These are phyloP conservation scores for Euzophera pinguis DNA, from an alignment of 2,888 invertebrate species.

Conservation along the genomic window DNA sequence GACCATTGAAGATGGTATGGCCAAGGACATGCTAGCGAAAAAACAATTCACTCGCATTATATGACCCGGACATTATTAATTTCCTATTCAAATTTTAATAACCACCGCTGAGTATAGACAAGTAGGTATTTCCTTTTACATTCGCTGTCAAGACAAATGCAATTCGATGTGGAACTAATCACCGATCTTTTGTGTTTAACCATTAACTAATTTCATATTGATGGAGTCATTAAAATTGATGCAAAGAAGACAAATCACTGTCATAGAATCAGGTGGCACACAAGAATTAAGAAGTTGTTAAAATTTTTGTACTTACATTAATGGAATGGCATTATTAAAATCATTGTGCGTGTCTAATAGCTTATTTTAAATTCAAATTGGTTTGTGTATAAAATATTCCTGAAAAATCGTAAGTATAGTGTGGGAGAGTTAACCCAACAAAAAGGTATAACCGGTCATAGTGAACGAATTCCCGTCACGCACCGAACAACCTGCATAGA, in stretches of 20 bases:
- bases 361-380: slow-evolving; percentile 51
- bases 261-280: background rate
- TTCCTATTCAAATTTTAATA: slow-evolving; percentile 25
- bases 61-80: slow-evolving; percentile 30
- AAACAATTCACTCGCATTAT: slow-evolving; percentile 23
- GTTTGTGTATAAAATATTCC: slow-evolving; percentile 32
- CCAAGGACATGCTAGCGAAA: slow-evolving; percentile 49
- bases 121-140: slow-evolving; percentile 28
- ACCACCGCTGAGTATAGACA: slow-evolving; percentile 21
- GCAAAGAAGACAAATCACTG: background rate
- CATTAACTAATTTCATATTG: slow-evolving; percentile 8
- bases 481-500: slow-evolving; percentile 66
- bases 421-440: slow-evolving; percentile 40
- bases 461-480: slow-evolving; percentile 67
- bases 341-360: slow-evolving; percentile 14
- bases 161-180: background rate
- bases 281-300: no score
- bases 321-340: slow-evolving; percentile 10
- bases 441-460: slow-evolving; percentile 56
- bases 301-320: no score
- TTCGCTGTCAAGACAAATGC: slow-evolving; percentile 1
- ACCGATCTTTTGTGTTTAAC: background rate
- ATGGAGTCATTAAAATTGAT: background rate
- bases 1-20: slow-evolving; percentile 51
- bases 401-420: slow-evolving; percentile 42